Percentiles rank a stretch among this genome's conserved stretches.
Conservation (phyloP, 2,113 vertebrate genomes). For the Oostethus manadensis region DNA sequence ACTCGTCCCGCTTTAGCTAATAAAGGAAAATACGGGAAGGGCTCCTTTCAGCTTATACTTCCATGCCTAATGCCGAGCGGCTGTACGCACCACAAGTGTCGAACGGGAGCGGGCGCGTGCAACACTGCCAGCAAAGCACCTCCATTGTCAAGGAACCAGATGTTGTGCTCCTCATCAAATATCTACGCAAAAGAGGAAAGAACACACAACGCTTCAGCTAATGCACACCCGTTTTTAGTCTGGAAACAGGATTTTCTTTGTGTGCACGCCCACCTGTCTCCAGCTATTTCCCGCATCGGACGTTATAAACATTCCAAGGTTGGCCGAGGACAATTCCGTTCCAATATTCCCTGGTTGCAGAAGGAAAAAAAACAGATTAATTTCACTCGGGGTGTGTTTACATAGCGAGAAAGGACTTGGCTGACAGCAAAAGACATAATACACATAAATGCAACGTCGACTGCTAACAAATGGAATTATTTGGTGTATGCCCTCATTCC, state of each 20-base stretch:
- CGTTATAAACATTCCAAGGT: conserved; percentile 86
- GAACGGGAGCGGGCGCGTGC: conserved; percentile 80
- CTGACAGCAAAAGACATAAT: conserved; percentile 6
- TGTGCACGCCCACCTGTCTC: conserved; percentile 81
- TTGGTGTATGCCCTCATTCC: conserved; percentile 28
- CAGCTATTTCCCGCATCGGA: conserved; percentile 93
- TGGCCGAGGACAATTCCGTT: conserved; percentile 83
- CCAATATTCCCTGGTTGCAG: conserved; percentile 82
- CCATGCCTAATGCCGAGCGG: conserved; percentile 1
- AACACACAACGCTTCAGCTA: conserved; percentile 9
- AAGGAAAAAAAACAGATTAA: conserved; percentile 18
- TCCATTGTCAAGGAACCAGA: conserved; percentile 95
- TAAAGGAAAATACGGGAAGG: conserved; percentile 23
- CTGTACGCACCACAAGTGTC: conserved; percentile 83
- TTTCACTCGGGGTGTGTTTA: conserved; percentile 31
- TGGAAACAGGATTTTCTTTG: not conserved
- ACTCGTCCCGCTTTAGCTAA: conserved; percentile 39
- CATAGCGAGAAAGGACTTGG: conserved; percentile 28
- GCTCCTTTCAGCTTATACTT: conserved; percentile 31
- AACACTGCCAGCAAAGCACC: conserved; percentile 89
- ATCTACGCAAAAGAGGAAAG: conserved; percentile 68
- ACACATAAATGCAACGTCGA: conserved; percentile 23
- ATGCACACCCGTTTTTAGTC: conserved; percentile 2
- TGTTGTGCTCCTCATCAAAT: conserved; percentile 90
- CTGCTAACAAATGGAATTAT: conserved; percentile 18